Evolutionary conservation across 2,888 invertebrate genomes (phyloP).

Genomic region (Ennomos fuscantarius): DNA sequence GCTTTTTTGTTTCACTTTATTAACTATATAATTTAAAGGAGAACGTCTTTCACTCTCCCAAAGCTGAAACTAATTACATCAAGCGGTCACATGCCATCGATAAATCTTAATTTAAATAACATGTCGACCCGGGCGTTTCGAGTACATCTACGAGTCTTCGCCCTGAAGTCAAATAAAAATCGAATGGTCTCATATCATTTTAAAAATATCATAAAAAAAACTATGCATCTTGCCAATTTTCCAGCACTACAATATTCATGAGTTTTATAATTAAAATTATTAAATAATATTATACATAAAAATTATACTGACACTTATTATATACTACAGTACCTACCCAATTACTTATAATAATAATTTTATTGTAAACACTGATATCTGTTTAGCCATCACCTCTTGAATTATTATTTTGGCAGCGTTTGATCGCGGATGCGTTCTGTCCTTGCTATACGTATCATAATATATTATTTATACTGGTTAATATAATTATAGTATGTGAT

Average conservation of each 20-base stretch:
- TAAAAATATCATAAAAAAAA: background rate
- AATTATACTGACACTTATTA: background rate
- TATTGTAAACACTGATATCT: slow-evolving; percentile 53
- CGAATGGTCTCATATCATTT: slow-evolving; percentile 1
- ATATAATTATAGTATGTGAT: slow-evolving; percentile 69
- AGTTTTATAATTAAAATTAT: background rate
- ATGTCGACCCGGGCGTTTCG: slow-evolving; percentile 21
- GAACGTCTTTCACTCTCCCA: slow-evolving; percentile 23
- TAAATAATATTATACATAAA: too few species aligned
- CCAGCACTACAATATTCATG: background rate
- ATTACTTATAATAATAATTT: background rate
- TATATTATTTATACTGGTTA: slow-evolving; percentile 38
- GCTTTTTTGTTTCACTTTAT: slow-evolving; percentile 40
- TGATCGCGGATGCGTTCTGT: slow-evolving; percentile 75
- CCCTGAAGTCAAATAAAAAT: slow-evolving; percentile 13
- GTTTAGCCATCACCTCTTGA: slow-evolving; percentile 54
- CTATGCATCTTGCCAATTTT: background rate
- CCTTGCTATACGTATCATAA: slow-evolving; percentile 56
- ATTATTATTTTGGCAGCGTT: slow-evolving; percentile 74
- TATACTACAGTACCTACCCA: slow-evolving; percentile 36
- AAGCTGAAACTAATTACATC: slow-evolving; percentile 18
- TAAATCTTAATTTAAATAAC: slow-evolving; percentile 17
- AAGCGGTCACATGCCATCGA: slow-evolving; percentile 21
- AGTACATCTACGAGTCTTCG: slow-evolving; percentile 22
- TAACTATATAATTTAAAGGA: slow-evolving; percentile 30